Evolutionary conservation across 2,888 invertebrate genomes (phyloP).

Genomic region (Anaspis maculata): DNA sequence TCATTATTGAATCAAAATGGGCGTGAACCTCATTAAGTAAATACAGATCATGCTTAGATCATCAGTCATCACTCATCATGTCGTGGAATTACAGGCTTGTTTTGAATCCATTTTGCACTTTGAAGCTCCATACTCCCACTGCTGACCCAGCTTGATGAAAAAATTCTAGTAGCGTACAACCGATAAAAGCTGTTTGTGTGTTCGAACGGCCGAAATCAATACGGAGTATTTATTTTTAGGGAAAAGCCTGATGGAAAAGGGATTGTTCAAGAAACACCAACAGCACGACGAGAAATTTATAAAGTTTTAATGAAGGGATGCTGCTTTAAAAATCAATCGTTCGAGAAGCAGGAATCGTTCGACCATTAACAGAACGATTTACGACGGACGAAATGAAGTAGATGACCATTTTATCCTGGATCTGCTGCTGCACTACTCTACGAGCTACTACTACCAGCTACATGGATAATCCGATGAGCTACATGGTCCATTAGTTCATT

Average conservation of each 20-base stretch:
- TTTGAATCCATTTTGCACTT: too few species aligned
- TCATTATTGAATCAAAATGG: too few species aligned
- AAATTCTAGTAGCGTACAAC: too few species aligned
- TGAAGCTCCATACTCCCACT: too few species aligned
- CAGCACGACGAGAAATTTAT: constrained; percentile 7
- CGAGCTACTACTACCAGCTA: constrained; percentile 4
- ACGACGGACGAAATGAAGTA: constrained; percentile 18
- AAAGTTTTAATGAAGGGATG: constrained; percentile 11
- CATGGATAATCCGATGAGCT: constrained; percentile 16
- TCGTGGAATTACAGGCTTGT: too few species aligned
- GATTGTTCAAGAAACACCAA: not conserved
- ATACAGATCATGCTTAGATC: too few species aligned
- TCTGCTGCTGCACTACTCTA: not conserved
- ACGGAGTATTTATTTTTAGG: not conserved
- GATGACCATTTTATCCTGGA: constrained; percentile 7
- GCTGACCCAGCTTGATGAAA: too few species aligned
- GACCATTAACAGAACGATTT: constrained; percentile 19
- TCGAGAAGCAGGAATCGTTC: constrained; percentile 8
- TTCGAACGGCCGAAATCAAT: too few species aligned
- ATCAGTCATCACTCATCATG: too few species aligned
- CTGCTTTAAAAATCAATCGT: constrained; percentile 17
- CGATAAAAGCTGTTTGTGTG: too few species aligned
- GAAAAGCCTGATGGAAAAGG: too few species aligned
- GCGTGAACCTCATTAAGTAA: too few species aligned
- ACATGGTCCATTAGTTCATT: constrained; percentile 19